A percentile compares a stretch with the other conserved stretches of the same genome.
phyloP scores from a whole-genome alignment of 2,888 invertebrate genomes.

The Stratiomys singularior region DNA sequence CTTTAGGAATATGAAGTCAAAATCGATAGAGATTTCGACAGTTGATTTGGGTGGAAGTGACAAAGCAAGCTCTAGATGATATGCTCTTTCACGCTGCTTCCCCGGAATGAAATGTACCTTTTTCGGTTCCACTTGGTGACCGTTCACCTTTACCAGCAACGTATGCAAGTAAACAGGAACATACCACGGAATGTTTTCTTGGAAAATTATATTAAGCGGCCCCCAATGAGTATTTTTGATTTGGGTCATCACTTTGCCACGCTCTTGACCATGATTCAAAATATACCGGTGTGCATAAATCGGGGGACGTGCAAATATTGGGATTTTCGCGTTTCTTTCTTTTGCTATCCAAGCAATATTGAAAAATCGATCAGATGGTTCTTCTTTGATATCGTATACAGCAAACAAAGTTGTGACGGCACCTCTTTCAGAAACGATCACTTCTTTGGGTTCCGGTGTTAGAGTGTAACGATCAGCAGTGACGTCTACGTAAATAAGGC shows the following conservation, averaged over 20 bases:
- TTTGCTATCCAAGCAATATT: constrained; percentile 72
- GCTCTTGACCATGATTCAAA: constrained; percentile 91
- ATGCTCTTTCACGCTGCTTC: constrained; percentile 82
- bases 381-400: constrained; percentile 74
- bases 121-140: constrained; percentile 69
- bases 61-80: constrained; percentile 87
- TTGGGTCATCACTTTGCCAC: constrained; percentile 88
- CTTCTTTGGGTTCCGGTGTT: constrained; percentile 71
- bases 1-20: constrained; percentile 95
- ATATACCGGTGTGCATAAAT: constrained; percentile 82
- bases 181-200: constrained; percentile 94
- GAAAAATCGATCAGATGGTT: constrained; percentile 68
- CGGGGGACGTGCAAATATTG: constrained; percentile 73
- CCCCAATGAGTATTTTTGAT: constrained; percentile 84
- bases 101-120: constrained; percentile 77
- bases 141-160: constrained; percentile 73
- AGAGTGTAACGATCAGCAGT: constrained; percentile 74
- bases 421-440: constrained; percentile 73
- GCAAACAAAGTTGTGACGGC: constrained; percentile 75
- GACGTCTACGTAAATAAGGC: constrained; percentile 84
- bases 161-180: constrained; percentile 91
- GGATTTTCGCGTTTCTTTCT: constrained; percentile 59
- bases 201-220: constrained; percentile 78
- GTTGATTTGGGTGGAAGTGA: constrained; percentile 82
- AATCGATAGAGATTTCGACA: constrained; percentile 85